phyloP scores from a whole-genome alignment of 1,140 invertebrate genomes.

The Drosophila navojoa region DNA sequence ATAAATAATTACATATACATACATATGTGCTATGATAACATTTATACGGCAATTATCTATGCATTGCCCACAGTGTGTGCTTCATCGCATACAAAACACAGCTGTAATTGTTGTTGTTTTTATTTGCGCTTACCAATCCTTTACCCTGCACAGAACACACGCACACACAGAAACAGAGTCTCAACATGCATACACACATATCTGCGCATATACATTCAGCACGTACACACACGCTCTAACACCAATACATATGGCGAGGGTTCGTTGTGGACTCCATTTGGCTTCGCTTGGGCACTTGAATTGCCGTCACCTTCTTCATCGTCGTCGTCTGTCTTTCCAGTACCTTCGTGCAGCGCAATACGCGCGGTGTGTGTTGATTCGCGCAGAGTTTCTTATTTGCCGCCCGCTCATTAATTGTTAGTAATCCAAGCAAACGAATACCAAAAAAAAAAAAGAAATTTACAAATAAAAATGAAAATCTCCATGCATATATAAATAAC shows the following conservation, averaged over 20 bases:
- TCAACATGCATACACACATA: conserved; percentile 11
- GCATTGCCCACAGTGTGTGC: conserved; percentile 44
- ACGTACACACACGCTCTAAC: conserved; percentile 27
- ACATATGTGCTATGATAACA: not conserved
- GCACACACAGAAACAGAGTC: not conserved
- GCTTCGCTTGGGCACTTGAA: conserved; percentile 63
- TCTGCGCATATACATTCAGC: conserved; percentile 9
- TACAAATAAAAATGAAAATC: conserved; percentile 2
- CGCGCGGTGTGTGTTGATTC: conserved; percentile 63
- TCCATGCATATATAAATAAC: conserved; percentile 18
- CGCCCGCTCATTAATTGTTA: conserved; percentile 59
- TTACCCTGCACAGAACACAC: conserved; percentile 22
- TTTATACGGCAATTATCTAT: not conserved
- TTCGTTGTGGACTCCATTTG: conserved; percentile 73
- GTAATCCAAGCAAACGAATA: conserved; percentile 25
- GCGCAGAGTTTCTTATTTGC: conserved; percentile 67
- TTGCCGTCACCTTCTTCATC: conserved; percentile 26
- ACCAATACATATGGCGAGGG: conserved; percentile 28
- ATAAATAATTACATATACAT: not conserved
- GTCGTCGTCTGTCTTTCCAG: conserved; percentile 59
- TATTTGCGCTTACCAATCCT: conserved; percentile 52
- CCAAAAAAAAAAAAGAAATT: conserved; percentile 1
- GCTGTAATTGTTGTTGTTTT: conserved; percentile 76
- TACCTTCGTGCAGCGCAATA: conserved; percentile 78
- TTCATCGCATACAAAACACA: conserved; percentile 49